A percentile compares a stretch with the other conserved stretches of the same genome.
phyloP scores from a whole-genome alignment of 2,888 invertebrate species.

The Thereva nobilitata region DNA sequence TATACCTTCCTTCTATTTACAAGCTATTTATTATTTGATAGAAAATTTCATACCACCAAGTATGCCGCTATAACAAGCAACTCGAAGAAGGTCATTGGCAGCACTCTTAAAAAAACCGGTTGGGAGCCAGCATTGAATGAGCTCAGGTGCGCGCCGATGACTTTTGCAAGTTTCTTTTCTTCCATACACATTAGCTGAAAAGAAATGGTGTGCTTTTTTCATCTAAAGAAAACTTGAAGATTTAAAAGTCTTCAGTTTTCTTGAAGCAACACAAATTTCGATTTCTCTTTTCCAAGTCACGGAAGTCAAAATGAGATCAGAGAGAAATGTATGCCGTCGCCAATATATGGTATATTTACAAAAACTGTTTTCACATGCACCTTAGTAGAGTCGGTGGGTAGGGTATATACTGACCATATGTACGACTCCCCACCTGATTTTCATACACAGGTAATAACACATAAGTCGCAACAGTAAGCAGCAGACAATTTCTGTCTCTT shows the following conservation, averaged over 20 bases:
- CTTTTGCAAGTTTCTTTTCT: constrained; percentile 11
- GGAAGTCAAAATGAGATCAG: constrained; percentile 35
- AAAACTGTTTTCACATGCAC: too few species aligned
- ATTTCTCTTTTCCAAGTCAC: constrained; percentile 36
- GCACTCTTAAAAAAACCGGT: background rate
- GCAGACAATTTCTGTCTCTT: background rate
- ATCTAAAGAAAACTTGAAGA: background rate
- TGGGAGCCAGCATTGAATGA: background rate
- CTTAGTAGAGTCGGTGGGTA: too few species aligned
- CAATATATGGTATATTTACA: too few species aligned
- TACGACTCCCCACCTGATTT: background rate
- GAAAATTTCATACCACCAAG: too few species aligned
- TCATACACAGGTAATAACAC: background rate
- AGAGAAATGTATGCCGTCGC: constrained; percentile 24
- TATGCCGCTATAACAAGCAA: background rate
- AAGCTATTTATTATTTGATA: too few species aligned
- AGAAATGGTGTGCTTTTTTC: too few species aligned
- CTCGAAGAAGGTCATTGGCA: constrained; percentile 19
- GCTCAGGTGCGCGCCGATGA: constrained; percentile 6
- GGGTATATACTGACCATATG: too few species aligned
- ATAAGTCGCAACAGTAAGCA: background rate
- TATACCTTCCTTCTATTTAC: too few species aligned
- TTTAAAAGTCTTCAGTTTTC: constrained; percentile 1
- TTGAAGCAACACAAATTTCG: constrained; percentile 26
- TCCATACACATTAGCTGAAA: too few species aligned